Conservation (phyloP, 2,113 vertebrate genomes). For the Tragulus kanchil region DNA sequence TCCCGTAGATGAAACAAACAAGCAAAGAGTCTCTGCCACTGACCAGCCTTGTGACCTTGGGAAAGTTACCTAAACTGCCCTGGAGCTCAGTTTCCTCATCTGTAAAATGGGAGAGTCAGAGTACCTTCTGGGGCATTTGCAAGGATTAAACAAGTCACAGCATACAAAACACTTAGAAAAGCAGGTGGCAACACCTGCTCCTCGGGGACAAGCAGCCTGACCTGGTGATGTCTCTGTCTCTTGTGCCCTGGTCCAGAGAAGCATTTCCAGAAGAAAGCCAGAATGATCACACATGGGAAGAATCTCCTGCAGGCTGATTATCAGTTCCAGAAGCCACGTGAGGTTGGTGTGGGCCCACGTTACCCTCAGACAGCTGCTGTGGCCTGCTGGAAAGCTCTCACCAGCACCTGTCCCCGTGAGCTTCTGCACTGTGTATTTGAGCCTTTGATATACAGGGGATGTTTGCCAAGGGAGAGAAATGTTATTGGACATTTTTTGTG, state of each 20-base stretch:
- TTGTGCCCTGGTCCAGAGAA: not conserved
- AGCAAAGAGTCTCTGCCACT: not conserved
- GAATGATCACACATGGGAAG: not conserved
- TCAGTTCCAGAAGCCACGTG: not conserved
- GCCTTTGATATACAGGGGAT: constrained; percentile 75
- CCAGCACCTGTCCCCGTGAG: constrained; percentile 6
- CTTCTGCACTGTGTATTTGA: constrained; percentile 37
- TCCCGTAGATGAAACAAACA: not conserved
- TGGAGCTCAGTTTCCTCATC: constrained; percentile 21
- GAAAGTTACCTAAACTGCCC: not conserved
- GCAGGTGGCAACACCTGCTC: not conserved
- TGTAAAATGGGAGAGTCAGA: not conserved
- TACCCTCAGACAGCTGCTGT: not conserved
- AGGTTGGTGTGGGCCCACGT: not conserved
- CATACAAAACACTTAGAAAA: not conserved
- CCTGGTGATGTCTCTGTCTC: not conserved
- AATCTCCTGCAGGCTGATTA: not conserved
- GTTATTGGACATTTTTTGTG: constrained; percentile 79
- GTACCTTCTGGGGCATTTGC: not conserved
- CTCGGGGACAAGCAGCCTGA: not conserved
- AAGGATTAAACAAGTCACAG: not conserved
- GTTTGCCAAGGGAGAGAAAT: constrained; percentile 80
- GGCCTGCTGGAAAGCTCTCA: constrained; percentile 24
- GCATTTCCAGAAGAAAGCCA: not conserved
- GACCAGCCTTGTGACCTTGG: not conserved